phyloP scores from a whole-genome alignment of 30 jellyfish, hydroid and myxozoan genomes.

The Morbakka virulenta region DNA sequence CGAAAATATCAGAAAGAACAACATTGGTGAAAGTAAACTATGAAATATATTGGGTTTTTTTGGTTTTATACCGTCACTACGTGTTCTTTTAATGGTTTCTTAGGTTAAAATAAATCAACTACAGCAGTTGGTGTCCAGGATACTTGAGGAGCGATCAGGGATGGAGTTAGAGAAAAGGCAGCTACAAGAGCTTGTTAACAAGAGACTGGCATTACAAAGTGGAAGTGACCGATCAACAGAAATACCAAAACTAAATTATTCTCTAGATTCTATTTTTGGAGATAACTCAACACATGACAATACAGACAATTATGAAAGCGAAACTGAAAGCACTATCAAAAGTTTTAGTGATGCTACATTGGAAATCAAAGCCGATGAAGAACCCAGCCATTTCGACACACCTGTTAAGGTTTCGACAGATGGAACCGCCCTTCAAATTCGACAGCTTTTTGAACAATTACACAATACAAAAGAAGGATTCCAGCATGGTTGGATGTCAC shows the following conservation, averaged over 20 bases:
- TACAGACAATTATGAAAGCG: too few species aligned
- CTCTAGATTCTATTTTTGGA: constrained; percentile 54
- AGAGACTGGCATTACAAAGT: constrained; percentile 71
- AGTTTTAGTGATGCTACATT: constrained; percentile 19
- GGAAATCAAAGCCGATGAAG: constrained; percentile 19
- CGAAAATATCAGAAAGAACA: too few species aligned
- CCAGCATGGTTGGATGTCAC: constrained; percentile 97
- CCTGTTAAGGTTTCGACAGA: constrained; percentile 44
- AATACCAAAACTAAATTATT: constrained; percentile 62
- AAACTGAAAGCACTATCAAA: constrained; percentile 42
- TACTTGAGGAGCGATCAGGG: constrained; percentile 77
- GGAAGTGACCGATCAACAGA: constrained; percentile 70
- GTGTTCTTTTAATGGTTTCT: neutral
- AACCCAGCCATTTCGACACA: constrained; percentile 7
- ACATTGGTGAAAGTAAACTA: too few species aligned
- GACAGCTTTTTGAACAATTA: constrained; percentile 89
- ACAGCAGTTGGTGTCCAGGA: constrained; percentile 82
- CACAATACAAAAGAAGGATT: constrained; percentile 94
- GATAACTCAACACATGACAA: too few species aligned
- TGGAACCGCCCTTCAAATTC: constrained; percentile 81
- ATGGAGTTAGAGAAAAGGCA: constrained; percentile 68
- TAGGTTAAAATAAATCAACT: constrained; percentile 86
- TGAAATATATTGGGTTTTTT: too few species aligned
- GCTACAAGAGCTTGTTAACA: constrained; percentile 80
- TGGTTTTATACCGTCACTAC: too few species aligned